Percentiles rank a stretch among this genome's conserved stretches.
These are phyloP conservation scores for Sebastes cheni DNA, from an alignment of 2,797 vertebrate genomes.

Conservation along the genomic window DNA sequence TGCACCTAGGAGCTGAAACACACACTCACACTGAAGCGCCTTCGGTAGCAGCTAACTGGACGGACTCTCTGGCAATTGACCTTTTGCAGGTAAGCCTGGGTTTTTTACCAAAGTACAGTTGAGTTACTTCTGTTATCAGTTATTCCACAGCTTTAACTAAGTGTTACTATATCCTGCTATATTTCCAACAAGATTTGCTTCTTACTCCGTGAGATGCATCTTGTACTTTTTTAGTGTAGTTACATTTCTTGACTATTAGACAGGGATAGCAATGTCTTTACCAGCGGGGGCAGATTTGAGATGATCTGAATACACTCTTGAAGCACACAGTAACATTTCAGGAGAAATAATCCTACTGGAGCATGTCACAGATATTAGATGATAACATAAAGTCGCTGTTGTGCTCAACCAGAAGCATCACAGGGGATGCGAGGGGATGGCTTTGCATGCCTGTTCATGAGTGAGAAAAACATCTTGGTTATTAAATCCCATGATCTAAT, in stretches of 20 bases:
- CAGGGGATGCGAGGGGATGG: background rate
- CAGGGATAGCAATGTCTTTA: background rate
- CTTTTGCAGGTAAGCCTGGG: constrained; percentile 83
- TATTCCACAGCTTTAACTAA: background rate
- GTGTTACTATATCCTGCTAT: background rate
- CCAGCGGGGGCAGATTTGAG: background rate
- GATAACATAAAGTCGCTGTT: constrained; percentile 18
- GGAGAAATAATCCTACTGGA: background rate
- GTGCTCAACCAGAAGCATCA: constrained; percentile 2
- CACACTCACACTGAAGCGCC: constrained; percentile 82
- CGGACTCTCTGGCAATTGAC: constrained; percentile 90
- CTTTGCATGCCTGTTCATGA: background rate
- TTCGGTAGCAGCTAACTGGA: constrained; percentile 85
- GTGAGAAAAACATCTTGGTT: constrained; percentile 3
- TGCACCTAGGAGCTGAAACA: constrained; percentile 79
- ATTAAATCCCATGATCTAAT: background rate
- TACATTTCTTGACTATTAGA: background rate
- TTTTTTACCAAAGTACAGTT: background rate
- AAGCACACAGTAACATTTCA: background rate
- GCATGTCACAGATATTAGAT: constrained; percentile 20
- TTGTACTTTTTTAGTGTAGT: background rate
- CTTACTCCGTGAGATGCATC: background rate
- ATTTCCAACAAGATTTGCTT: background rate
- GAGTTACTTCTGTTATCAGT: background rate
- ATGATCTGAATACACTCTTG: background rate